Percentiles rank a stretch among this genome's conserved stretches.
Evolutionary conservation across 2,797 vertebrate genomes (phyloP).

Genomic region (Pangasius sanitwongsei): DNA sequence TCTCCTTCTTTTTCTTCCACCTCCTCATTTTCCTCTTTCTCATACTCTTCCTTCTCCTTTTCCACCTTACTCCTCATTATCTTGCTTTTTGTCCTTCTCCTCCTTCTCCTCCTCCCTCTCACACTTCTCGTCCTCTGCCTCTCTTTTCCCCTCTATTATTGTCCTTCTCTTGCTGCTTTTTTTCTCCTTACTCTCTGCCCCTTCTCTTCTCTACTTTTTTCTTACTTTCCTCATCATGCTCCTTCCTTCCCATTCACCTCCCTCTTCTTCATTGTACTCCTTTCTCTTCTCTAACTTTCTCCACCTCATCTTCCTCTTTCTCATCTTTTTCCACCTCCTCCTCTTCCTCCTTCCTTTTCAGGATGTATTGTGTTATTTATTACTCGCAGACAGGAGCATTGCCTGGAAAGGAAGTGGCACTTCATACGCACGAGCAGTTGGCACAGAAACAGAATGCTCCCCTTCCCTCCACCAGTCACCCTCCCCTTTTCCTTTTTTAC

Average conservation of each 20-base stretch:
- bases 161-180: not conserved
- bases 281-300: not conserved
- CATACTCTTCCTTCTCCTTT: not conserved
- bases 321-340: not conserved
- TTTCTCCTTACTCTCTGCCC: not conserved
- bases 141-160: not conserved
- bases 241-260: not conserved
- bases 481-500: slow-evolving; percentile 57
- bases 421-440: slow-evolving; percentile 82
- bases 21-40: not conserved
- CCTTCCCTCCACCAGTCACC: slow-evolving; percentile 65
- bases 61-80: not conserved
- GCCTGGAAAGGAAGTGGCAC: slow-evolving; percentile 74
- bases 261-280: not conserved
- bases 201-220: not conserved
- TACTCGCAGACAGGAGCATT: slow-evolving; percentile 68
- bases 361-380: slow-evolving; percentile 66
- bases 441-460: slow-evolving; percentile 79
- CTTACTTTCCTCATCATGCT: not conserved
- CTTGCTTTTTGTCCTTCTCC: not conserved
- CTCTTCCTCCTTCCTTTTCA: slow-evolving; percentile 26
- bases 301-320: not conserved
- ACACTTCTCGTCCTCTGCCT: too few relatives aligned
- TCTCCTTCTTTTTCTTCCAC: too few relatives aligned
- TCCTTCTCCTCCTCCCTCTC: not conserved